These are phyloP conservation scores for Ctenicera cuprea DNA, from an alignment of 2,888 invertebrate genomes.

Conservation along the genomic window DNA sequence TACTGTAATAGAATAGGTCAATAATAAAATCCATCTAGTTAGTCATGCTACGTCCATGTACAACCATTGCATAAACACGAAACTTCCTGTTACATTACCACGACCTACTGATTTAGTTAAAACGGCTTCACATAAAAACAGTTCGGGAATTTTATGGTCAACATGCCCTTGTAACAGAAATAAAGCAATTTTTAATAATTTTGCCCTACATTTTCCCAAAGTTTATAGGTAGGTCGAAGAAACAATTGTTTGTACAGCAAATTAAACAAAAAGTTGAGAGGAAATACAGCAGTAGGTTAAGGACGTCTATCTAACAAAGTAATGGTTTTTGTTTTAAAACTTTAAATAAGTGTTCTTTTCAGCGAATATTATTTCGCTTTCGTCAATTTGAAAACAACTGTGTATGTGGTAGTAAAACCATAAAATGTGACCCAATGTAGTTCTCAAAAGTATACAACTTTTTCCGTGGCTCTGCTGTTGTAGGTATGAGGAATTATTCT, in stretches of 20 bases:
- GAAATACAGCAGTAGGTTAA: too few species aligned
- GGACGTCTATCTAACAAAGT: too few species aligned
- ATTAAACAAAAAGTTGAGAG: not conserved
- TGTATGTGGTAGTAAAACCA: too few species aligned
- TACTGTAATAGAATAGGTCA: too few species aligned
- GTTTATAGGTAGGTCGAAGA: not conserved
- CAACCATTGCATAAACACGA: not conserved
- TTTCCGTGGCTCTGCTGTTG: too few species aligned
- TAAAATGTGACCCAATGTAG: too few species aligned
- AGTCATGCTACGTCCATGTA: not conserved
- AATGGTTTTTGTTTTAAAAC: too few species aligned
- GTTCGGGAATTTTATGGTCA: not conserved
- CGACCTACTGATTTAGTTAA: not conserved
- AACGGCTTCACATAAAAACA: not conserved
- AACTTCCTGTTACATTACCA: conserved; percentile 1
- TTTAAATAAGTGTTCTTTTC: too few species aligned
- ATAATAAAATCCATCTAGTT: not conserved
- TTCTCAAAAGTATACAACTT: too few species aligned
- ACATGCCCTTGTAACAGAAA: not conserved
- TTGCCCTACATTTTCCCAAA: not conserved
- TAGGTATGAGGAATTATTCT: too few species aligned
- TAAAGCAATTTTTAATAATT: not conserved
- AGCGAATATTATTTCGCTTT: too few species aligned
- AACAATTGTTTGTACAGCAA: not conserved
- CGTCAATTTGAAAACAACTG: too few species aligned